Evolutionary conservation across 2,797 vertebrate genomes (phyloP).

Genomic region (Sphenodon punctatus): DNA sequence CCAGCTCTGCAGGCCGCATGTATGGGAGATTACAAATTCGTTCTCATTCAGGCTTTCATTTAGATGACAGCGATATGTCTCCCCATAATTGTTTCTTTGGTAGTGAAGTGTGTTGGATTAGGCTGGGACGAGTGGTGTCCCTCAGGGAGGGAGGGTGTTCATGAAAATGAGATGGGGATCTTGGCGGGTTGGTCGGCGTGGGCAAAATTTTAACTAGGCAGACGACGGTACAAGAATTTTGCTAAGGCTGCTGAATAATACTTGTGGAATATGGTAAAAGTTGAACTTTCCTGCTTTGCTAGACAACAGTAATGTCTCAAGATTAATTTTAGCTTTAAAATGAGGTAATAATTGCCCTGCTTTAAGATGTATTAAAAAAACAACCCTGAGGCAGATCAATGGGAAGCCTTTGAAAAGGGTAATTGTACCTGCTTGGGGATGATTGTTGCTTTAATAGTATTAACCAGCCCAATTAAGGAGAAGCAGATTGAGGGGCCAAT

Average conservation of each 20-base stretch:
- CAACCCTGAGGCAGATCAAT: conserved; percentile 58
- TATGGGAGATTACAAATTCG: conserved; percentile 12
- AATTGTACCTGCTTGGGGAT: conserved; percentile 55
- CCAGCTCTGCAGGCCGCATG: not conserved
- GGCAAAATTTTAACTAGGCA: conserved; percentile 35
- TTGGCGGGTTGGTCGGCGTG: not conserved
- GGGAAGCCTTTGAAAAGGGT: conserved; percentile 58
- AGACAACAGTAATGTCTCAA: conserved; percentile 34
- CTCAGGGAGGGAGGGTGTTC: not conserved
- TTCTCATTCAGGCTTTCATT: conserved; percentile 21
- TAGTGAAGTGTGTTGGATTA: not conserved
- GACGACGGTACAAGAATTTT: conserved; percentile 3
- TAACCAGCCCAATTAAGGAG: conserved; percentile 56
- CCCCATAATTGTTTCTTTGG: conserved; percentile 47
- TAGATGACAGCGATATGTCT: conserved; percentile 25
- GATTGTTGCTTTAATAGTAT: conserved; percentile 56
- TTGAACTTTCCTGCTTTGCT: conserved; percentile 30
- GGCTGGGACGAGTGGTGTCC: conserved; percentile 7
- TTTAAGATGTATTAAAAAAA: conserved; percentile 47
- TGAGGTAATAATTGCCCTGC: conserved; percentile 46
- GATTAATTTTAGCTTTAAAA: conserved; percentile 58
- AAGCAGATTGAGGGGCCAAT: conserved; percentile 12
- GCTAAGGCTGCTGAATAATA: conserved; percentile 33
- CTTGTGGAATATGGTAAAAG: conserved; percentile 9
- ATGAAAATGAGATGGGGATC: conserved; percentile 43